A percentile compares a stretch with the other conserved stretches of the same genome.
These are phyloP conservation scores for Chromoteleia sp. DNA, from an alignment of 2,888 invertebrate genomes.

Conservation along the genomic window DNA sequence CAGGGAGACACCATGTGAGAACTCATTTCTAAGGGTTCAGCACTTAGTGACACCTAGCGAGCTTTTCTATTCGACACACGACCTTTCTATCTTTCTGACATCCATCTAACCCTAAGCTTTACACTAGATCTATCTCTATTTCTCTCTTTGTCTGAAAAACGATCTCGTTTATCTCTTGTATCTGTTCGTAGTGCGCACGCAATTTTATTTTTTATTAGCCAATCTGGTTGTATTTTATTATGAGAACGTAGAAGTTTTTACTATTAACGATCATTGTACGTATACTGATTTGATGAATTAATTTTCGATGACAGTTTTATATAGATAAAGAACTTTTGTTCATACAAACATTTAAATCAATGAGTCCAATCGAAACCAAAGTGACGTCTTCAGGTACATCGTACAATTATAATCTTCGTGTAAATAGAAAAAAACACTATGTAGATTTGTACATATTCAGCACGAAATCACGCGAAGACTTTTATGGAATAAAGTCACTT, in stretches of 20 bases:
- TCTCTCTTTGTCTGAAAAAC: slow-evolving; percentile 15
- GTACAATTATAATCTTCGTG: slow-evolving; percentile 25
- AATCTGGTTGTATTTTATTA: slow-evolving; percentile 17
- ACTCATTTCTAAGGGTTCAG: slow-evolving; percentile 73
- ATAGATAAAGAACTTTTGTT: background rate
- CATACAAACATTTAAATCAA: background rate
- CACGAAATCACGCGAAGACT: slow-evolving; percentile 49
- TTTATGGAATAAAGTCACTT: slow-evolving; percentile 57
- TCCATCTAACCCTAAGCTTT: slow-evolving; percentile 11
- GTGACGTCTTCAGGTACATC: slow-evolving; percentile 29
- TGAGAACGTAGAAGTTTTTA: background rate
- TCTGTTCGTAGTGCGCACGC: slow-evolving; percentile 8
- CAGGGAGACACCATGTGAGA: slow-evolving; percentile 85
- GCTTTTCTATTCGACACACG: slow-evolving; percentile 58
- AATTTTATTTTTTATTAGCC: slow-evolving; percentile 19
- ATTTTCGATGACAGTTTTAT: background rate
- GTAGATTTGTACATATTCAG: slow-evolving; percentile 65
- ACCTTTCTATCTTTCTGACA: slow-evolving; percentile 17
- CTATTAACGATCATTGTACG: background rate
- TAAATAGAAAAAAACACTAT: slow-evolving; percentile 31
- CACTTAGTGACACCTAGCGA: slow-evolving; percentile 43
- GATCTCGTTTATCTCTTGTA: slow-evolving; percentile 40
- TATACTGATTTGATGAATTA: background rate
- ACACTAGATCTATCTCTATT: slow-evolving; percentile 10
- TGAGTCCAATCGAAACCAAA: slow-evolving; percentile 2